phyloP scores from a whole-genome alignment of 2,113 vertebrate species.

The Grammomys dolichurus region DNA sequence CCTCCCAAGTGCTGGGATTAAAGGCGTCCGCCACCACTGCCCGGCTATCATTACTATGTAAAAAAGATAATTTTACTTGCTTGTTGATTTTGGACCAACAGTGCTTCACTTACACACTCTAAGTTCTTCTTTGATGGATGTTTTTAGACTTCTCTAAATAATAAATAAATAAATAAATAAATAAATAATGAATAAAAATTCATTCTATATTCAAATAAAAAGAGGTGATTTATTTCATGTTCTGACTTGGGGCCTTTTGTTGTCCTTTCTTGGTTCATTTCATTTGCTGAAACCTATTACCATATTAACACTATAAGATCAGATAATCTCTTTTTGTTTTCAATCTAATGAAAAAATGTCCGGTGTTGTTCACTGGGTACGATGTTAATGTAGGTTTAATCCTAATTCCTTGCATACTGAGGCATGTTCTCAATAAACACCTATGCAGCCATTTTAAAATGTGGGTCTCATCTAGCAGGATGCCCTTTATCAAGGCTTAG shows the following conservation, averaged over 20 bases:
- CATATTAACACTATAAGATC: neutral
- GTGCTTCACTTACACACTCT: neutral
- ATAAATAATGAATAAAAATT: neutral
- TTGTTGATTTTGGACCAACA: neutral
- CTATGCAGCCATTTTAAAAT: neutral
- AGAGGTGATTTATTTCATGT: neutral
- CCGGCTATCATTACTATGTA: neutral
- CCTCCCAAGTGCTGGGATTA: too few species aligned
- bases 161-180: neutral
- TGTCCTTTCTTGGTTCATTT: conserved; percentile 23
- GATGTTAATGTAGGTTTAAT: neutral
- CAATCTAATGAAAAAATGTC: neutral
- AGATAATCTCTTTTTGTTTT: neutral
- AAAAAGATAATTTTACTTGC: neutral
- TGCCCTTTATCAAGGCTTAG: neutral
- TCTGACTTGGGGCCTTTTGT: neutral
- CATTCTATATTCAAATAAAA: neutral
- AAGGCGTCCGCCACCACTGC: too few species aligned
- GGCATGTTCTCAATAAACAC: neutral
- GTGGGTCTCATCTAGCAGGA: neutral
- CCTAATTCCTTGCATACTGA: neutral
- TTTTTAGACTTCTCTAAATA: neutral
- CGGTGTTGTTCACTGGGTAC: neutral
- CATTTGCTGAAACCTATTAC: neutral
- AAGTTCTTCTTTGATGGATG: neutral